Percentiles rank a stretch among this genome's conserved stretches.
These are phyloP conservation scores for Tetrax tetrax DNA, from an alignment of 2,113 vertebrate genomes.

Conservation along the genomic window DNA sequence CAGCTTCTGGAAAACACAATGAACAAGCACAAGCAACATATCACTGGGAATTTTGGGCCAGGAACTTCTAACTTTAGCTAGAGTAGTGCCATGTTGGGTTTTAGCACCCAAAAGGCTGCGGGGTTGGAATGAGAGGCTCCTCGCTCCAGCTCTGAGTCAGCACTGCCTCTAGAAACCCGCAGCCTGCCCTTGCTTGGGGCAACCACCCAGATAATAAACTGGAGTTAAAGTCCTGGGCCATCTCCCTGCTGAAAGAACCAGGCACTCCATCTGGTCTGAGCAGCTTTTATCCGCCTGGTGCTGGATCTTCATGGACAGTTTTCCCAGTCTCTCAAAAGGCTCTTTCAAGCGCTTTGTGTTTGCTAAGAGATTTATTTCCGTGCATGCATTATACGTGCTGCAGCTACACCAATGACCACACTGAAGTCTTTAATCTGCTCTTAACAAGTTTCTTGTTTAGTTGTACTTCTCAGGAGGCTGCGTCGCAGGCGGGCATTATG, in stretches of 20 bases:
- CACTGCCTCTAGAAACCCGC: neutral
- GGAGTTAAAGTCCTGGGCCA: neutral
- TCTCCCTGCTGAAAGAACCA: neutral
- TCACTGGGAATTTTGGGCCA: neutral
- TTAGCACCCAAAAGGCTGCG: neutral
- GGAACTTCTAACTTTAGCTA: neutral
- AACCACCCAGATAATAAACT: neutral
- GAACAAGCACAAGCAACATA: neutral
- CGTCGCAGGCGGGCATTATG: accelerated
- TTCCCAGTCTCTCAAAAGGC: neutral
- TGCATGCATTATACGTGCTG: accelerated
- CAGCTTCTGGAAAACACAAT: neutral
- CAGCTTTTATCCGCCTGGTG: neutral
- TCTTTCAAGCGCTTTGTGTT: neutral
- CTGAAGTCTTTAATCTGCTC: neutral
- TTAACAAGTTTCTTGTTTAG: neutral
- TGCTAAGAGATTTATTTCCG: neutral
- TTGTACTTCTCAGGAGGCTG: neutral
- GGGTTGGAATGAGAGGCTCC: neutral
- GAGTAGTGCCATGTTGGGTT: neutral
- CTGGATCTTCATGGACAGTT: neutral
- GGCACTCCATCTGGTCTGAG: neutral
- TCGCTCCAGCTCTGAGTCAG: neutral
- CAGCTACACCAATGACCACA: neutral
- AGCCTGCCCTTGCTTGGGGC: neutral